Conservation (phyloP, 2,113 vertebrate genomes). For the Ailurus styani region DNA sequence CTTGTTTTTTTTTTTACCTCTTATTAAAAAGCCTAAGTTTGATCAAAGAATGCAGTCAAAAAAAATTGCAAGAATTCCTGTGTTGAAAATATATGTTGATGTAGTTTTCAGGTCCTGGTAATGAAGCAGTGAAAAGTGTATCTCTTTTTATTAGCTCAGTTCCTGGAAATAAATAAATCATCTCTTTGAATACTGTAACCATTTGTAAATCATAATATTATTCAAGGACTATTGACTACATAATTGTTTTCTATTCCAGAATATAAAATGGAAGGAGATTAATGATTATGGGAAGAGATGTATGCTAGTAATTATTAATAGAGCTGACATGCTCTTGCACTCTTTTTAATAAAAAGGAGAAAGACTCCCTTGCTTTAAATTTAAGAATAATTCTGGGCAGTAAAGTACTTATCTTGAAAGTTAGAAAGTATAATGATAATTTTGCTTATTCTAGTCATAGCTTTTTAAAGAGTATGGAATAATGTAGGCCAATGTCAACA, state of each 20-base stretch:
- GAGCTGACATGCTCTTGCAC: neutral
- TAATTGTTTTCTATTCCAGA: neutral
- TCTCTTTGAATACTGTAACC: neutral
- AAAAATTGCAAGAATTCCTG: neutral
- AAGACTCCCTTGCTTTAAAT: neutral
- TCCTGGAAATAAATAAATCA: neutral
- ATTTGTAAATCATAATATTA: neutral
- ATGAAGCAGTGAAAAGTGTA: neutral
- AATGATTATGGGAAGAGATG: neutral
- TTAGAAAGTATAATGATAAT: neutral
- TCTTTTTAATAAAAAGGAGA: neutral
- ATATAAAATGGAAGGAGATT: neutral
- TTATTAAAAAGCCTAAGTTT: neutral
- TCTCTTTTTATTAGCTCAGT: neutral
- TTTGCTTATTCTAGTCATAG: neutral
- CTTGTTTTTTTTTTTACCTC: neutral
- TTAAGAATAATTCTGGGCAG: neutral
- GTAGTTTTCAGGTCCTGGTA: neutral
- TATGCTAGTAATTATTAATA: neutral
- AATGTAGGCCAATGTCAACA: neutral
- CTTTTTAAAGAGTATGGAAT: neutral
- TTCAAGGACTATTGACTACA: neutral
- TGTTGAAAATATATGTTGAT: neutral
- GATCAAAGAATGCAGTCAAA: neutral
- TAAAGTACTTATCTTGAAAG: neutral